phyloP scores from a whole-genome alignment of 2,113 vertebrate genomes.

The Brachyhypopomus gauderio region DNA sequence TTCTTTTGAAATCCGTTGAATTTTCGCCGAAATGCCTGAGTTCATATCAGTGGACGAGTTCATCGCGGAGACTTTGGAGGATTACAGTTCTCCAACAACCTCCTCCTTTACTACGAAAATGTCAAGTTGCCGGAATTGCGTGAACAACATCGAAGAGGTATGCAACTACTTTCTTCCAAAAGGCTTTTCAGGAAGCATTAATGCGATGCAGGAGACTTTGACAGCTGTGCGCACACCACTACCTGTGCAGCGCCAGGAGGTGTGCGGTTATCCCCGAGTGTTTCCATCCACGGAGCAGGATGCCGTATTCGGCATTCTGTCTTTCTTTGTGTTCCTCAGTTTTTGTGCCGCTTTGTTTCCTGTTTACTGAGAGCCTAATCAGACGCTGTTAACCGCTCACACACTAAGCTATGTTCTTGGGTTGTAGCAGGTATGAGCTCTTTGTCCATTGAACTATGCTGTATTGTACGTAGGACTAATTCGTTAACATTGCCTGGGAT shows the following conservation, averaged over 20 bases:
- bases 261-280: too few relatives aligned
- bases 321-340: too few relatives aligned
- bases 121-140: conserved; percentile 67
- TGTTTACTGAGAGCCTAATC: too few relatives aligned
- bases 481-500: too few relatives aligned
- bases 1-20: background rate
- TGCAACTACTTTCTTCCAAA: background rate
- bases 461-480: background rate
- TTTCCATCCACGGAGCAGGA: too few relatives aligned
- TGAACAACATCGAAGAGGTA: conserved; percentile 69
- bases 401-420: background rate
- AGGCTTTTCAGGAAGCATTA: background rate
- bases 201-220: too few relatives aligned
- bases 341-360: too few relatives aligned
- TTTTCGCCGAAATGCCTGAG: conserved; percentile 56
- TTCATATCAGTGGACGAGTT: conserved; percentile 70
- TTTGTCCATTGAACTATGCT: conserved; percentile 27
- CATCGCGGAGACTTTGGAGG: conserved; percentile 64
- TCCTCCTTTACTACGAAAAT: conserved; percentile 69
- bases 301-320: too few relatives aligned
- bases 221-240: too few relatives aligned
- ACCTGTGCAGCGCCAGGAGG: too few relatives aligned
- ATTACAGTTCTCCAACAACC: conserved; percentile 73
- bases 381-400: too few relatives aligned
- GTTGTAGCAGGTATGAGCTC: background rate